Base-by-base conservation (phyloP, 92 coral and sea anemone species). In the Nematostella vectensis region DNA sequence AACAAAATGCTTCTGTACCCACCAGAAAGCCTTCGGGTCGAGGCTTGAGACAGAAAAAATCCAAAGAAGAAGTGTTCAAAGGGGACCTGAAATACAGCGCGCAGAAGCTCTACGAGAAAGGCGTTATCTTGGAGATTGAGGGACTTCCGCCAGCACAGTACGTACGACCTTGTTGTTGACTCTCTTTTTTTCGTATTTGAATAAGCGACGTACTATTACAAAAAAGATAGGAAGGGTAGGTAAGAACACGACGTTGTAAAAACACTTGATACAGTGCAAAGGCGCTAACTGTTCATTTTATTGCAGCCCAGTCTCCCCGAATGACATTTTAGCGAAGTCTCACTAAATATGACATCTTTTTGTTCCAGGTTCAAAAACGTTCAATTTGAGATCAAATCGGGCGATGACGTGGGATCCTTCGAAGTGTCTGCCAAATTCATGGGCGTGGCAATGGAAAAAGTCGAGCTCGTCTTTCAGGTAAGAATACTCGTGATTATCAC, bases 361-460 rank as follows among this genome's bases (percentile, higher is more conserved):
- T 12, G 36, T 55, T 17, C 18, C 33, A 91, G 98, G 62, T 85
- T 91, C 61, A 91, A 91, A 75, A 91, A 91, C 64, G 98, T 88
- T 12, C 67, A 82, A 79, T 91, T 91, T 54, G 95, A 85, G 61
- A 85, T 91, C 71, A 80, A 81, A 64, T 88, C 93, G 15, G 95
- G 82, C 3, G 95, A 85, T 75, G 94, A 87, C 28, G 79, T 85
- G 25, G 98, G 98, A 2, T 72, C 84, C 50, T 91, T 91, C 50
- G 95, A 71, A 24, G 98, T 91, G 60, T 91, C 98, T 0, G 98
- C 98, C 21, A 91, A 91, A 63, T 89, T 91, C 71, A 91, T 91
- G 98, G 98, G 98, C 27, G 89, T 91, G 2, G 91, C 84, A 11
- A 91, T 91, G 98, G 98, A 91, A 50, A 85, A 91, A 58, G 98